Evolutionary conservation across 2,797 vertebrate genomes (phyloP), one percentile per base, ranked within the genome.

Genomic region (Serranus cabrilla): DNA sequence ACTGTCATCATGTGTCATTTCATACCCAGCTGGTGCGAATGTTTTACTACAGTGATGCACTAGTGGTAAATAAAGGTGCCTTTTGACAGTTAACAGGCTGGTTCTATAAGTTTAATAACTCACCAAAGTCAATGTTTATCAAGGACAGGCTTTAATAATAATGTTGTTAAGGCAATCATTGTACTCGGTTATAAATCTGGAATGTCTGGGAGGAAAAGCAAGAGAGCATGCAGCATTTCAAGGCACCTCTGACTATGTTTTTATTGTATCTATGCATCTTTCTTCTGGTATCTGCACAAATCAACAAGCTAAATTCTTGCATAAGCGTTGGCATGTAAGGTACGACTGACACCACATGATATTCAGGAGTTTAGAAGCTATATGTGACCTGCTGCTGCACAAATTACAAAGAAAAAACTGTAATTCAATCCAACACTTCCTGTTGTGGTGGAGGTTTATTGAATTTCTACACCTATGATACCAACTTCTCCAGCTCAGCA

Each of bases 181-280:
- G 25, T 18, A 8, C 6, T 74, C 31, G 54, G 47, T 62, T 61
- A 76, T 56, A 76, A 39, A 63, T 68, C 14, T 83, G 91, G 90
- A 93, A 91, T 92, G 91, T 88, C 42, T 81, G 66, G 68, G 49
- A 82, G 50, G 66, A 56, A 64, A 69, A 76, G 49, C 39, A 23
- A 25, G 23, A 66, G 63, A 21, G 18, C 27, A 31, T 52, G 31
- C 2, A 66, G 49, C 52, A 45, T 49, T 50, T 75, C 9, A 55
- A 76, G 61, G 68, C 77, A 75, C 68, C 31, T 59, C 14, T 51
- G 7, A 31, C 3, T 11, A 6, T n/a, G 11, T 21, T 0, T 43
- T 3, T 23, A 2, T n/a, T 34, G 10, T 17, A 21, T 16, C 3
- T 14, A n/a, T 39, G 27, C 12, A 25, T 68, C 5, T n/a, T 31